Base-by-base conservation (phyloP, 1,140 invertebrate species). In the Drosophila pruinosa region DNA sequence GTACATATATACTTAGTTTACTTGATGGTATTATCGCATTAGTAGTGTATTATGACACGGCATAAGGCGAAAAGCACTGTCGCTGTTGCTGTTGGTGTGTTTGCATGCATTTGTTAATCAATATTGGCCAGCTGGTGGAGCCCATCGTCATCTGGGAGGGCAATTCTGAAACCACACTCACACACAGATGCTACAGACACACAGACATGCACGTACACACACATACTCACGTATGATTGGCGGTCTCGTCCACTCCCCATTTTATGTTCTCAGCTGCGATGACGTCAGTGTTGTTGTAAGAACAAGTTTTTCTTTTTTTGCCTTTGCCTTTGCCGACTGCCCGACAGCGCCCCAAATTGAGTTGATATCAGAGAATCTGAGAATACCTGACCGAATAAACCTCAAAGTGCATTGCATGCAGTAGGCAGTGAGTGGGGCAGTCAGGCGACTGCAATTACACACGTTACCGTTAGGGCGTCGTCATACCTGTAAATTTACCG, bases 281-380 rank as follows among this genome's bases (percentile, higher is more conserved):
- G 81, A 85, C 81, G 81, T 85, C 81, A 85, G 77, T 80, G 77
- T 86, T 85, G 80, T 85, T 86, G 81, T 85, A 85, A 86, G 77
- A 85, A 85, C 81, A 86, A 81, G 81, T 86, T 85, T 75, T 43
- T 63, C 73, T 38, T 14, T 19, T 56, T 41, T 26, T 10, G 17
- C 1, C 22, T 22, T 47, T 47, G 14, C 4, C 7, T 47, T 48
- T 28, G 24, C 8, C 41, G 41, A 24, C 50, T 26, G 53, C 36
- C 53, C 47, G 43, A 31, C 58, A 26, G 22, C 64, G 71, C 58
- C 59, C 52, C 57, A 43, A 74, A 61, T 39, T 45, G 31, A 17
- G 39, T 31, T 28, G 64, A 62, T 53, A 45, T 54, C 54, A 50
- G 38, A 26, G 48, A 53, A 63, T 41, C 38, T 26, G 59, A 65